These are phyloP conservation scores for Xenus cinereus DNA, from an alignment of 2,113 vertebrate species.

Conservation along the genomic window DNA sequence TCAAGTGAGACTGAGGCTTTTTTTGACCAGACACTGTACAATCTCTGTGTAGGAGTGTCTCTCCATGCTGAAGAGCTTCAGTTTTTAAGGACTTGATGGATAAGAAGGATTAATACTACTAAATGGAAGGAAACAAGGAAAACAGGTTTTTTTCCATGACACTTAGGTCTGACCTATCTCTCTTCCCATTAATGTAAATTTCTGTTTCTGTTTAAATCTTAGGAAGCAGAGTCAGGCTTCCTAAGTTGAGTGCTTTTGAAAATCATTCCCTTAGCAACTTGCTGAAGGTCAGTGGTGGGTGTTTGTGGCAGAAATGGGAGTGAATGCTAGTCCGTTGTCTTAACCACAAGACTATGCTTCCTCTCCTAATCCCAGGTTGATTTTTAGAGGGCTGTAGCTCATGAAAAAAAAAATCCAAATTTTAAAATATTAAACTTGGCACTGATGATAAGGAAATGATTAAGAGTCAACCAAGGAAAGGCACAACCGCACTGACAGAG, in stretches of 20 bases:
- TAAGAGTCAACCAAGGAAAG: conserved; percentile 18
- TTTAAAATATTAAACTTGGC: conserved; percentile 31
- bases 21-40: neutral
- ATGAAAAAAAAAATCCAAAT: neutral
- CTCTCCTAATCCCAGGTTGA: conserved; percentile 36
- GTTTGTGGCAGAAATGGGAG: conserved; percentile 40
- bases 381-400: neutral
- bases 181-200: neutral
- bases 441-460: conserved; percentile 22
- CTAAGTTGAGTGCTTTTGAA: conserved; percentile 13
- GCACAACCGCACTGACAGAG: neutral
- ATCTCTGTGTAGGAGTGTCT: neutral
- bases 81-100: neutral
- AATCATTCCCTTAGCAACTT: conserved; percentile 17
- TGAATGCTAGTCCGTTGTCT: neutral
- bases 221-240: neutral
- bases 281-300: conserved; percentile 14
- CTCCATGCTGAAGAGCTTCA: neutral
- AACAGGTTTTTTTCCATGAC: neutral
- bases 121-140: neutral
- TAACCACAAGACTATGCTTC: conserved; percentile 32
- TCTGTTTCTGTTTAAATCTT: conserved; percentile 38
- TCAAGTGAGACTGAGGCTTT: neutral
- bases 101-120: neutral
- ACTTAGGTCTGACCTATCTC: neutral